These are phyloP conservation scores for Syrista parreyssii DNA, from an alignment of 2,888 invertebrate genomes.

Conservation along the genomic window DNA sequence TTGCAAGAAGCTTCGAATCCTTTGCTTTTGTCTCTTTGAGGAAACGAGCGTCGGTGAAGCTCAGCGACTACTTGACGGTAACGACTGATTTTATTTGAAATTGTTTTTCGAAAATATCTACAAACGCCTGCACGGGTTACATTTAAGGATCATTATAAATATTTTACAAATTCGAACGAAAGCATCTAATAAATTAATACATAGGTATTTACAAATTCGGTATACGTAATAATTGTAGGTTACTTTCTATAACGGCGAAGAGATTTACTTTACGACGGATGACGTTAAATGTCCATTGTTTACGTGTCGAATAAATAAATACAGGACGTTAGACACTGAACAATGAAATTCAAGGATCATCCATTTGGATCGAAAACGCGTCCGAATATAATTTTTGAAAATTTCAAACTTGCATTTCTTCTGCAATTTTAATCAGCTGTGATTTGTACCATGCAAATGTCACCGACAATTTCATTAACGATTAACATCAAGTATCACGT, in stretches of 20 bases:
- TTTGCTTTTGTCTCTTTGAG: too few species aligned
- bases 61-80: neutral
- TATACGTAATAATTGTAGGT: neutral
- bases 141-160: neutral
- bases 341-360: neutral
- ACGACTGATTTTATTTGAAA: neutral
- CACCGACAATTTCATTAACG: neutral
- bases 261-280: neutral
- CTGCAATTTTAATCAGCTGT: neutral
- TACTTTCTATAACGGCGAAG: neutral
- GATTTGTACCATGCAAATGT: neutral
- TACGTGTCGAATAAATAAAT: too few species aligned
- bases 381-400: neutral
- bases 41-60: too few species aligned
- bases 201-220: slow-evolving; percentile 36
- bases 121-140: neutral
- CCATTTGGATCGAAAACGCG: neutral
- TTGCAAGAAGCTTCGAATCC: too few species aligned
- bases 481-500: neutral
- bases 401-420: neutral
- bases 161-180: neutral
- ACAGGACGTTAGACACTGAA: too few species aligned
- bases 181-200: slow-evolving; percentile 24
- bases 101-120: neutral
- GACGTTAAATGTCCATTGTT: too few species aligned